Evolutionary conservation across 2,888 invertebrate species (phyloP).

Genomic region (Conomelus anceps): DNA sequence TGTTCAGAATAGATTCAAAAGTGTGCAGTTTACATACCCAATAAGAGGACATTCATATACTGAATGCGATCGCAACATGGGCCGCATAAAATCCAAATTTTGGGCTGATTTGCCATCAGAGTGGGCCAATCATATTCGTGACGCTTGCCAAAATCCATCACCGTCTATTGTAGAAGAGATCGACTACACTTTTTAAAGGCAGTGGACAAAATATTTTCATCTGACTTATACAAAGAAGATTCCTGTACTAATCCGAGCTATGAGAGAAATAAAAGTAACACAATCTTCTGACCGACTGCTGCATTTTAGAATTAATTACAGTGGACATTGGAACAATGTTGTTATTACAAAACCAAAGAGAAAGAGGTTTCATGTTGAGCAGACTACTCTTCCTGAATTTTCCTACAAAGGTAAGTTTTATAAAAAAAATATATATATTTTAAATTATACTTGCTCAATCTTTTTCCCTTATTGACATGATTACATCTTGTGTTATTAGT

Average conservation of each 20-base stretch:
- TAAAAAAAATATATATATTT: background rate
- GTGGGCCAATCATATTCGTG: background rate
- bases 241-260: background rate
- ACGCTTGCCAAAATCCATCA: too few species aligned
- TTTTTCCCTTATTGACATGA: background rate
- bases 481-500: background rate
- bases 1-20: slow-evolving; percentile 3
- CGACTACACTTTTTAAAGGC: too few species aligned
- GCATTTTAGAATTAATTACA: slow-evolving; percentile 15
- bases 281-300: slow-evolving; percentile 11
- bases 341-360: background rate
- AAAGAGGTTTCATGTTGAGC: slow-evolving; percentile 1
- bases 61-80: slow-evolving; percentile 18
- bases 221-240: too few species aligned
- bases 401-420: background rate
- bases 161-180: too few species aligned
- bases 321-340: slow-evolving; percentile 8
- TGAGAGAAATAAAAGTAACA: slow-evolving; percentile 15
- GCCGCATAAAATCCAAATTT: slow-evolving; percentile 3
- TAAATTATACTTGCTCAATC: too few species aligned
- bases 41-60: slow-evolving; percentile 16
- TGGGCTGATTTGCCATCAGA: slow-evolving; percentile 13
- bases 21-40: slow-evolving; percentile 11
- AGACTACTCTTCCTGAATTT: background rate
- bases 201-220: too few species aligned